A percentile compares a stretch with the other conserved stretches of the same genome.
Conservation (phyloP, 2,113 vertebrate genomes). For the human region GRCh38 chr3:78599501-78600000, state of each 20-base stretch:
- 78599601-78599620: neutral
- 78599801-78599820: neutral
- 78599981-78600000: neutral
- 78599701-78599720: neutral
- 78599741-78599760: neutral
- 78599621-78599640: neutral
- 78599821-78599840: neutral
- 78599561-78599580: neutral
- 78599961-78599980: neutral
- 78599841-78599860: neutral
- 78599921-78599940: neutral
- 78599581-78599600: neutral
- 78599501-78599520: neutral
- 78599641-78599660: neutral
- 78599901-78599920: neutral
- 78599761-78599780: neutral
- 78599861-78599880: neutral
- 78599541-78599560: neutral
- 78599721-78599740: neutral
- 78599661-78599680: neutral
- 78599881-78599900: neutral
- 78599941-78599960: neutral
- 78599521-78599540: slow-evolving; percentile 2
- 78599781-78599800: neutral
- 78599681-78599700: neutral